Evolutionary conservation across 2,797 vertebrate genomes (phyloP).

Genomic region (Hydrolagus colliei): DNA sequence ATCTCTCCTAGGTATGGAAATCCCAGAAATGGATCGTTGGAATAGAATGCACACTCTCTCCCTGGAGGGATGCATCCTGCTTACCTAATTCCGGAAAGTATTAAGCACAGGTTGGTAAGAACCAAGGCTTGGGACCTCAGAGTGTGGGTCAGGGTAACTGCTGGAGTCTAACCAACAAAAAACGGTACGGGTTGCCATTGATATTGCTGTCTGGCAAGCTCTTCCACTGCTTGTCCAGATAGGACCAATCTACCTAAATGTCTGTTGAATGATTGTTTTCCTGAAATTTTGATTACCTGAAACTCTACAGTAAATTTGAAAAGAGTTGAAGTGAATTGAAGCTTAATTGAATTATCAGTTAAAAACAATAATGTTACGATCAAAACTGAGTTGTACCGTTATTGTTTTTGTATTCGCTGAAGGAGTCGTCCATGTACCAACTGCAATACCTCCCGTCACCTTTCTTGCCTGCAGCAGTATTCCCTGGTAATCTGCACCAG

Average conservation of each 20-base stretch:
- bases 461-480: not conserved
- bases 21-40: no score
- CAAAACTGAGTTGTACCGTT: not conserved
- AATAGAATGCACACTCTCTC: no score
- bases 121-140: no score
- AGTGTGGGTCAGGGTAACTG: no score
- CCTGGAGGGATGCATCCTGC: no score
- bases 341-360: not conserved
- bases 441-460: rapidly evolving
- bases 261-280: not conserved
- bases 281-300: not conserved
- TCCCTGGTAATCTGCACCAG: not conserved
- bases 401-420: not conserved
- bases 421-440: not conserved
- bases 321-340: not conserved
- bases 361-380: not conserved
- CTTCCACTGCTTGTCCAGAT: no score
- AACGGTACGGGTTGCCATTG: no score
- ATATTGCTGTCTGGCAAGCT: no score
- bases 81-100: no score
- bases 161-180: no score
- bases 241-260: not conserved
- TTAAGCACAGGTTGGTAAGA: no score
- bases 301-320: not conserved
- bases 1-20: no score